These are phyloP conservation scores for Silvanus unidentatus DNA, from an alignment of 2,888 invertebrate species.

Conservation along the genomic window DNA sequence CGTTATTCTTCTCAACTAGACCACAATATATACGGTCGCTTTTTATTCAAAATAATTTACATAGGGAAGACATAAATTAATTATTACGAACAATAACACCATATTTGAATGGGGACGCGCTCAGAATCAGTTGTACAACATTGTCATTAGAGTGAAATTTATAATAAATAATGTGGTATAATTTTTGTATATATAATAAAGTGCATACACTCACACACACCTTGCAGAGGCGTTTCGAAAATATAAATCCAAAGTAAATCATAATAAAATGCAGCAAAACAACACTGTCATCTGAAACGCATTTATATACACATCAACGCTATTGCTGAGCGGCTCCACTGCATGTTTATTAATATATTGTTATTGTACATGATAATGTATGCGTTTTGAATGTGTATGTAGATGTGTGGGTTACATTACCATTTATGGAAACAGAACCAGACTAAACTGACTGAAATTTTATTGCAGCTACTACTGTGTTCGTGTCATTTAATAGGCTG, in stretches of 20 bases:
- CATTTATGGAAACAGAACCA: conserved; percentile 22
- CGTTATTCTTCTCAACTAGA: background rate
- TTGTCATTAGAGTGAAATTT: too few species aligned
- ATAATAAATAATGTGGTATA: too few species aligned
- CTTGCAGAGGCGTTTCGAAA: conserved; percentile 3
- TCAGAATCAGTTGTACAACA: too few species aligned
- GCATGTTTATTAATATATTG: conserved; percentile 13
- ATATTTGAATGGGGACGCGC: conserved; percentile 11
- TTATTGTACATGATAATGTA: conserved; percentile 15
- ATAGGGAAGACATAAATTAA: conserved; percentile 36
- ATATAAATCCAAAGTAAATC: conserved; percentile 14
- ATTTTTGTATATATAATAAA: conserved; percentile 2
- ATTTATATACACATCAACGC: conserved; percentile 7
- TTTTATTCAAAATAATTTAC: conserved; percentile 21
- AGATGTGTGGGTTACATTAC: conserved; percentile 20
- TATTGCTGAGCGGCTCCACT: conserved; percentile 7
- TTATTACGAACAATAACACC: conserved; percentile 33
- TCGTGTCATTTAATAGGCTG: too few species aligned
- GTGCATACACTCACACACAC: background rate
- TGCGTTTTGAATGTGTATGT: conserved; percentile 17
- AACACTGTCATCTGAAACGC: conserved; percentile 11
- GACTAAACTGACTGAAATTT: conserved; percentile 11
- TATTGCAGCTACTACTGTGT: background rate
- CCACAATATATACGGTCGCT: conserved; percentile 6
- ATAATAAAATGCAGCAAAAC: conserved; percentile 6